Conservation (phyloP, 2,113 vertebrate species). For the Indicator indicator region DNA sequence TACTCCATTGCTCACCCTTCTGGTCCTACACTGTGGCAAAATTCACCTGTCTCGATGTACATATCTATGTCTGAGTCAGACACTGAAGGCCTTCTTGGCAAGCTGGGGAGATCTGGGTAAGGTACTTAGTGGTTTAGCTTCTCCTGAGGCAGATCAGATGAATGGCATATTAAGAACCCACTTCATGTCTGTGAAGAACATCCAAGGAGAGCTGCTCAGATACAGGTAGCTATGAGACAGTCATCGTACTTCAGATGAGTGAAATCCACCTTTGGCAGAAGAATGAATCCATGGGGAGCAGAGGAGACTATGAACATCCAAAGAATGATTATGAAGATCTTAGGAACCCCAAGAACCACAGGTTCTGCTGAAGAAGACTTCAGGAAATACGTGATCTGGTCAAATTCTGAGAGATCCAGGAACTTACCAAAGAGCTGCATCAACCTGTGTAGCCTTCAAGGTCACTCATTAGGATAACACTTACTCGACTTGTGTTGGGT, state of each 20-base stretch:
- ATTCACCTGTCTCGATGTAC: neutral
- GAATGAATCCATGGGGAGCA: neutral
- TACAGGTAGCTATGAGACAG: neutral
- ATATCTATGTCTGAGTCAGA: neutral
- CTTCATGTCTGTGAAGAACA: neutral
- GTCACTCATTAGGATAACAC: neutral
- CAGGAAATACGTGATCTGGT: neutral
- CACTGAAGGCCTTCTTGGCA: accelerated
- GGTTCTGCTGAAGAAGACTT: neutral
- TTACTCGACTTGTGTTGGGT: neutral
- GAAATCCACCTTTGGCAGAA: neutral
- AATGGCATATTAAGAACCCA: neutral
- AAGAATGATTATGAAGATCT: neutral
- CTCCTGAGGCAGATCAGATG: neutral
- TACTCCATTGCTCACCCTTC: neutral
- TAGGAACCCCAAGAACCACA: neutral
- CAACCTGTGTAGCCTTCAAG: conserved; percentile 8
- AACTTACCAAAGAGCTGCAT: neutral
- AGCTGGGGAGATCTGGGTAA: neutral
- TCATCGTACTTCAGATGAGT: neutral
- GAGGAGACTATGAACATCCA: neutral
- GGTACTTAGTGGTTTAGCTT: neutral
- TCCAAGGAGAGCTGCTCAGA: neutral
- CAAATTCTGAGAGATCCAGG: neutral
- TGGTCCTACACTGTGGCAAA: neutral